These are phyloP conservation scores for Psylliodes chrysocephalus DNA, from an alignment of 2,888 invertebrate genomes.

Conservation along the genomic window DNA sequence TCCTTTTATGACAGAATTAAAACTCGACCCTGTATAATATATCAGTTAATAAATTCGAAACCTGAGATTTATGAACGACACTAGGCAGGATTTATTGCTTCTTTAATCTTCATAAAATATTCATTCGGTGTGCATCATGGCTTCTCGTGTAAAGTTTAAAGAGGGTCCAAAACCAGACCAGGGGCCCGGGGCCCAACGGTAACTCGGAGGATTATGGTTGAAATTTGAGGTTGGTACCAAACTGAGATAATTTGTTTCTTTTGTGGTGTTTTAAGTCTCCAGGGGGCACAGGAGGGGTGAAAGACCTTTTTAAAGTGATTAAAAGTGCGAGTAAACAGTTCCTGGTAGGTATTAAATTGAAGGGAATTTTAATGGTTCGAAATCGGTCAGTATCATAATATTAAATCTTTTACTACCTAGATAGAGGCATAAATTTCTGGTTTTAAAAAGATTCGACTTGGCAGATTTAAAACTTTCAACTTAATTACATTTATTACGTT, in stretches of 20 bases:
- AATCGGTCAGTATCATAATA: no score
- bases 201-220: conserved; percentile 8
- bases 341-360: no score
- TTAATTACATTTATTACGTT: no score
- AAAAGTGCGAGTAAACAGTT: not conserved
- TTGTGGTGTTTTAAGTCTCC: not conserved
- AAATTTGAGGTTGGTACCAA: conserved; percentile 12
- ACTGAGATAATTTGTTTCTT: conserved; percentile 15
- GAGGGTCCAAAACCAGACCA: conserved; percentile 4
- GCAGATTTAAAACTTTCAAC: no score
- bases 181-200: not conserved
- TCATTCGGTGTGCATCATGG: conserved; percentile 17
- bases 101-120: conserved; percentile 34
- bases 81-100: conserved; percentile 28
- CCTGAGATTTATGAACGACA: conserved; percentile 26
- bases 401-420: no score
- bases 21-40: not conserved
- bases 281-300: not conserved
- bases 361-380: no score
- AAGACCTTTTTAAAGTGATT: not conserved
- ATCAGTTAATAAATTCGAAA: conserved; percentile 20
- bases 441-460: no score
- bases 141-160: not conserved
- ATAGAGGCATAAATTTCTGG: no score
- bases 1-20: not conserved